A percentile compares a stretch with the other conserved stretches of the same genome.
phyloP scores from a whole-genome alignment of 2,113 vertebrate genomes.

The Trachemys scripta region DNA sequence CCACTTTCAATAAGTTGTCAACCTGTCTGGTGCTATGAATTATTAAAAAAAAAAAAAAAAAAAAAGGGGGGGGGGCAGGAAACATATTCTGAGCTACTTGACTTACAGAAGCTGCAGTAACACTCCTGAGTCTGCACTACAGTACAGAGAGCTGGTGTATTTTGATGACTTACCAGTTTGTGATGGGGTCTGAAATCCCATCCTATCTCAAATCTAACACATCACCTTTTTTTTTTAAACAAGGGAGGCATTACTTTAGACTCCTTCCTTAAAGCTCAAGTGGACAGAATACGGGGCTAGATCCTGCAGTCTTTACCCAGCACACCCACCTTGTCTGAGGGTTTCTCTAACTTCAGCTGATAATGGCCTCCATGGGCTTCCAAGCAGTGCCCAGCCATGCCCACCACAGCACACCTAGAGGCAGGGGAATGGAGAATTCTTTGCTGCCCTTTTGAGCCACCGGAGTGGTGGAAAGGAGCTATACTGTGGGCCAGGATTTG shows the following conservation, averaged over 20 bases:
- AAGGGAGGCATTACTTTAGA: not conserved
- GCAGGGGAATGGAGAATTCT: not conserved
- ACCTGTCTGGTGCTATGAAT: constrained; percentile 60
- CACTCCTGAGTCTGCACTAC: rapidly evolving
- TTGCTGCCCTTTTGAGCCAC: rapidly evolving
- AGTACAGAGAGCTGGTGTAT: not conserved
- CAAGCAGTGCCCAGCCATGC: not conserved
- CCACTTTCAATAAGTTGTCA: constrained; percentile 75
- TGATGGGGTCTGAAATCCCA: not conserved
- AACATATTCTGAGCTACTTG: constrained; percentile 28
- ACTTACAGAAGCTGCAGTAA: constrained; percentile 42
- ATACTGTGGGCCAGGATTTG: not conserved
- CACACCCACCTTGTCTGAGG: not conserved
- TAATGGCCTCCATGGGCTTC: not conserved
- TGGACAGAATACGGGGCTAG: not conserved
- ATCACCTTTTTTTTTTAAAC: not conserved
- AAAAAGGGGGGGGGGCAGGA: not conserved
- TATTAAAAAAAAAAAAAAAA: constrained; percentile 46
- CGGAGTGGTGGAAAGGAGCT: not conserved
- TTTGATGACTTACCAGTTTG: not conserved
- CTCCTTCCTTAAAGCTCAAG: not conserved
- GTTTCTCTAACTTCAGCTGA: rapidly evolving
- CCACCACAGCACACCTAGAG: not conserved
- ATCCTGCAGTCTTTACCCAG: not conserved
- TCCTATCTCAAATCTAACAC: not conserved